These are phyloP conservation scores for Galerucella pusilla DNA, from an alignment of 2,888 invertebrate genomes.

Conservation along the genomic window DNA sequence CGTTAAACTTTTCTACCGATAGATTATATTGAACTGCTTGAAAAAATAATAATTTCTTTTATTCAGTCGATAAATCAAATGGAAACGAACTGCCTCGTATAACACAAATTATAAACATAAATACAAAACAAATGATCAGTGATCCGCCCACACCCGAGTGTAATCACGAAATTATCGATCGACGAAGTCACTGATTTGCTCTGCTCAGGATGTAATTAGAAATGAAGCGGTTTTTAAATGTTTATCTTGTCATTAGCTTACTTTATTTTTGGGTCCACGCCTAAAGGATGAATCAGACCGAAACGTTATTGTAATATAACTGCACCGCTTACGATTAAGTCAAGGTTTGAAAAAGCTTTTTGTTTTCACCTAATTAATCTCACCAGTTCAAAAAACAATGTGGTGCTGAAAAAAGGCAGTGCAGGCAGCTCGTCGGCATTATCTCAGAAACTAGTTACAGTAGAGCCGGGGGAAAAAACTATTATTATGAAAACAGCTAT, in stretches of 20 bases:
- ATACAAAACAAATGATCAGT: conserved; percentile 46
- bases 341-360: not conserved
- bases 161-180: conserved; percentile 55
- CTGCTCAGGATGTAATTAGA: conserved; percentile 52
- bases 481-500: too few species aligned
- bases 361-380: not conserved
- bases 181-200: conserved; percentile 52
- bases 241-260: conserved; percentile 28
- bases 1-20: not conserved
- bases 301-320: conserved; percentile 46
- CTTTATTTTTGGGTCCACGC: conserved; percentile 41
- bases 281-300: conserved; percentile 52
- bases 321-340: not conserved
- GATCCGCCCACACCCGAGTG: conserved; percentile 50
- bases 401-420: too few species aligned
- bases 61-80: conserved; percentile 2
- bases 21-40: not conserved
- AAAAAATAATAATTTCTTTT: not conserved
- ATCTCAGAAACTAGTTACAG: too few species aligned
- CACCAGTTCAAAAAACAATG: not conserved
- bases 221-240: conserved; percentile 43
- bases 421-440: too few species aligned
- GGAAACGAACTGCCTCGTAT: not conserved
- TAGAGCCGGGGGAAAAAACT: too few species aligned
- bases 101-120: conserved; percentile 26